Base-by-base conservation (phyloP, 2,113 vertebrate species). In the Pteropus alecto region DNA sequence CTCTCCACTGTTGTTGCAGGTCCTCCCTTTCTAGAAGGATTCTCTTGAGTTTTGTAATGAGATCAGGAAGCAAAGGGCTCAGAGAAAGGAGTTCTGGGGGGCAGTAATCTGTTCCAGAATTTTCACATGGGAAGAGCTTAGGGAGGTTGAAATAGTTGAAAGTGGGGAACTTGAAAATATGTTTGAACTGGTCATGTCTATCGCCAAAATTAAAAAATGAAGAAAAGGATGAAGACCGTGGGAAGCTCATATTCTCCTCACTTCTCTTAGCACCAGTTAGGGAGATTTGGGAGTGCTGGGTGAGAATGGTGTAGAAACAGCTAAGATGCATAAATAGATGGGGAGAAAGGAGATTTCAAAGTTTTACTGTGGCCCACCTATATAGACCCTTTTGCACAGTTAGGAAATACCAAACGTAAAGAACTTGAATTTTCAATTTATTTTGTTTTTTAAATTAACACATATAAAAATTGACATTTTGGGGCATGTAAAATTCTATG, bases 211-310 rank as follows among this genome's bases (percentile, higher is more conserved):
- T 28, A 46, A 82, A 87, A 81, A 26, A 41, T 10, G n/a, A 63
- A 3, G 46, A 60, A n/a, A 13, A 38, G 13, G 43, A 30, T 19
- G n/a, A 79, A 38, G 28, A 15, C 6, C 11, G 41, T 6, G 24
- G 70, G 19, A 35, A 7, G 51, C 14, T n/a, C 41, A 28, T 38
- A 16, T 58, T 68, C 24, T 38, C 14, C 48, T 18, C 3, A 15
- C 1, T 1, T n/a, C 21, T 38, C 28, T 85, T 26, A 43, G 38
- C 35, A 14, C 48, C n/a, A 0, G 13, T 22, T 2, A 7, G 13
- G 46, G 73, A 14, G 2, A 54, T 63, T 51, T 60, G 81, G 48
- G 51, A 67, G 12, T 51, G 6, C 26, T 41, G 26, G 28, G 15
- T 9, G 46, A 81, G 65, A 48, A 5, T 28, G 68, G 26, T 5